Percentiles rank a stretch among this genome's conserved stretches.
Conservation (phyloP, 64 coral and sea anemone species). For the Dendronephthya gigantea region DNA sequence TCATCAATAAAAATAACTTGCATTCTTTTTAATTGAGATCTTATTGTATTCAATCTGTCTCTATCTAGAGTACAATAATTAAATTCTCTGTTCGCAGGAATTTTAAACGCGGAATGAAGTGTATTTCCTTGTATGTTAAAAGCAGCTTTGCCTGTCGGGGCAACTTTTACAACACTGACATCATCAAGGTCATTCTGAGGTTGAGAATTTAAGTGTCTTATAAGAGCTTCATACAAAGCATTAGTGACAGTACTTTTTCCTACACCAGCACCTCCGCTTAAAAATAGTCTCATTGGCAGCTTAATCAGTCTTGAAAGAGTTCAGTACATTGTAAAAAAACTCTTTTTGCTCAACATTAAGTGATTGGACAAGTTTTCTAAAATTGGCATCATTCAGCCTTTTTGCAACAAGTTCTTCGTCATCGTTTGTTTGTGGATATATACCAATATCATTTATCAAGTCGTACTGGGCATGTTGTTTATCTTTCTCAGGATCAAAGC, state of each 20-base stretch:
- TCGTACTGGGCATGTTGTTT: background rate
- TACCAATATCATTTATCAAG: background rate
- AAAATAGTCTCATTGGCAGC: background rate
- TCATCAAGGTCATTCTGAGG: background rate
- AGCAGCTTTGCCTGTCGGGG: background rate
- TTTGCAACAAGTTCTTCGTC: background rate
- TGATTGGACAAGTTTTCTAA: background rate
- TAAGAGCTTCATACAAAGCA: background rate
- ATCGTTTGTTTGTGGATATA: no score
- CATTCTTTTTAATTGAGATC: constrained; percentile 19
- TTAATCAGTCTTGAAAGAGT: background rate
- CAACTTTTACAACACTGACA: background rate
- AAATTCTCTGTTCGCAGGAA: constrained; percentile 48
- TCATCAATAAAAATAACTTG: background rate
- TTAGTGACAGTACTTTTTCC: background rate
- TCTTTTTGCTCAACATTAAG: background rate
- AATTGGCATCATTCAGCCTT: background rate
- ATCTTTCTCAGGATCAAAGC: background rate
- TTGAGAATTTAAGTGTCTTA: background rate
- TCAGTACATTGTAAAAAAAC: background rate
- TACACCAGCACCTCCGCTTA: background rate
- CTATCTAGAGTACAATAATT: constrained; percentile 37
- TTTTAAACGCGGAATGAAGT: constrained; percentile 40
- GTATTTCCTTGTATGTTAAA: constrained; percentile 37
- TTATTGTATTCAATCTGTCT: constrained; percentile 33